Percentiles rank a stretch among this genome's conserved stretches.
phyloP scores from a whole-genome alignment of 2,888 invertebrate species.

The Cantharis rufa region DNA sequence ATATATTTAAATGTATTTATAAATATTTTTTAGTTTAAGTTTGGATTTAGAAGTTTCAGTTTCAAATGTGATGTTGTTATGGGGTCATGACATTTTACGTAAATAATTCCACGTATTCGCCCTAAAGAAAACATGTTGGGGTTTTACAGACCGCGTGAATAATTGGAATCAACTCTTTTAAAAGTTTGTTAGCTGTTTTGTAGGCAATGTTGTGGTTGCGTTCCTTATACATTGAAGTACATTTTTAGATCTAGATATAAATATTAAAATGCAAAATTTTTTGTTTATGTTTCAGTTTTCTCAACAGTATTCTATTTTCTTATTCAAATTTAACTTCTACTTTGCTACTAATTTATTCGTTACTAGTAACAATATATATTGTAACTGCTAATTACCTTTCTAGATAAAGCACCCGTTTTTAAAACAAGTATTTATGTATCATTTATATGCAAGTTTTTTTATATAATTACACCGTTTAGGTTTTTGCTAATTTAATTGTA shows the following conservation, averaged over 20 bases:
- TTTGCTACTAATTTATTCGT: neutral
- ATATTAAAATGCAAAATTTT: neutral
- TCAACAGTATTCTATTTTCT: neutral
- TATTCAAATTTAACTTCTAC: neutral
- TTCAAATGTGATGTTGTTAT: too few species aligned
- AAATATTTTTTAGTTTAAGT: too few species aligned
- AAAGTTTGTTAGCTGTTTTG: neutral
- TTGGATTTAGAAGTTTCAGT: too few species aligned
- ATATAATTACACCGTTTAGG: neutral
- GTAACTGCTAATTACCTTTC: neutral
- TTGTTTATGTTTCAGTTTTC: neutral
- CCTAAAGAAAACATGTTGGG: too few species aligned
- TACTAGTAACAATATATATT: neutral
- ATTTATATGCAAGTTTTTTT: neutral
- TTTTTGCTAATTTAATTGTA: neutral
- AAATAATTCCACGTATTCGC: too few species aligned
- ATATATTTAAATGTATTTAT: too few species aligned
- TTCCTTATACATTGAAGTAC: neutral
- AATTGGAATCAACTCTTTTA: neutral
- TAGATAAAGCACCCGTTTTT: neutral
- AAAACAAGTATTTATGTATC: neutral
- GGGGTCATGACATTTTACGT: too few species aligned
- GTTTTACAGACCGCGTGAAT: too few species aligned
- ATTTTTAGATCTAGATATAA: neutral
- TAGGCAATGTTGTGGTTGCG: neutral